These are phyloP conservation scores for Ormyrus labotus DNA, from an alignment of 2,888 invertebrate species.

Conservation along the genomic window DNA sequence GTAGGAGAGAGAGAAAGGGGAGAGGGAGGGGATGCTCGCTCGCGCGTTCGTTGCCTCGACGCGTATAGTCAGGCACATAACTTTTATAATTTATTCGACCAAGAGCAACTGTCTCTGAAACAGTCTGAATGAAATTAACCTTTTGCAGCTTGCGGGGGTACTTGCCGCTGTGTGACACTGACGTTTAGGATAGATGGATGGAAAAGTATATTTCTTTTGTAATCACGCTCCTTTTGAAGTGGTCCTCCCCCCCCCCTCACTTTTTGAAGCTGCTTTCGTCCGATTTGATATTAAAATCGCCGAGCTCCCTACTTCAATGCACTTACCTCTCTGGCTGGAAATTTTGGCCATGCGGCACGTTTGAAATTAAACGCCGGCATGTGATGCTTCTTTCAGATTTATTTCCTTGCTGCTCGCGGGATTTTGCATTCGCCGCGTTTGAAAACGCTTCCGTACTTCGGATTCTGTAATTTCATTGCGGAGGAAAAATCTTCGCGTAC, in stretches of 20 bases:
- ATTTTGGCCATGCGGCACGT: conserved; percentile 38
- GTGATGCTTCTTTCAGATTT: neutral
- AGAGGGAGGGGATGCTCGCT: neutral
- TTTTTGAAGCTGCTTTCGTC: neutral
- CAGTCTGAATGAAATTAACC: conserved; percentile 58
- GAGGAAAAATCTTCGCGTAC: no score
- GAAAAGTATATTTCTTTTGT: conserved; percentile 56
- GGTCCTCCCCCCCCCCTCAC: neutral
- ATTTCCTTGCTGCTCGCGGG: no score
- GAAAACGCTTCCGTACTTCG: no score
- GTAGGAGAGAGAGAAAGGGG: neutral
- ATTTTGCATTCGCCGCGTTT: no score
- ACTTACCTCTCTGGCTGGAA: conserved; percentile 4
- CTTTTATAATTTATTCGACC: conserved; percentile 58
- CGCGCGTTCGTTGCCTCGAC: neutral
- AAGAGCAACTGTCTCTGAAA: conserved; percentile 57
- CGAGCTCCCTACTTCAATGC: neutral
- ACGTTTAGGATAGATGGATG: conserved; percentile 53
- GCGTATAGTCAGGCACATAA: conserved; percentile 41
- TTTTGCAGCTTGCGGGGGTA: conserved; percentile 35
- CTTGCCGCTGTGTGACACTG: conserved; percentile 53
- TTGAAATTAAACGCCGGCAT: conserved; percentile 26
- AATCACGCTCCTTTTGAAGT: conserved; percentile 53
- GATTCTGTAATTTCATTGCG: no score
- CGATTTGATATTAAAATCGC: conserved; percentile 51